Conservation (phyloP, 2,888 invertebrate species). For the Agrenia bidenticulata region DNA sequence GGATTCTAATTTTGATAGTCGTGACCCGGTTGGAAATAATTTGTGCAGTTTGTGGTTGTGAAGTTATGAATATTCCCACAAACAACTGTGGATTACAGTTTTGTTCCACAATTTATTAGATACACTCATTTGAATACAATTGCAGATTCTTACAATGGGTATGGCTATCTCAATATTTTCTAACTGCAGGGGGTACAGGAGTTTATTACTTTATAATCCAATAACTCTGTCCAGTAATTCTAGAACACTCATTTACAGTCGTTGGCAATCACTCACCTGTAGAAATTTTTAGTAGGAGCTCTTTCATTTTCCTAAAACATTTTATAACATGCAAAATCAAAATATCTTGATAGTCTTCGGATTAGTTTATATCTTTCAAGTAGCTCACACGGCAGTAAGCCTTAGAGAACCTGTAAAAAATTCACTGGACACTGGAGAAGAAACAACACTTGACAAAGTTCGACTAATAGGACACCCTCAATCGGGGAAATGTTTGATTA, state of each 20-base stretch:
- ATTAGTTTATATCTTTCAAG: no score
- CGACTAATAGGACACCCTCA: conserved; percentile 34
- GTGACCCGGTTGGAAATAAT: background rate
- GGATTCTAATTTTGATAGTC: background rate
- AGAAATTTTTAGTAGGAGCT: no score
- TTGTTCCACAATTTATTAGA: background rate
- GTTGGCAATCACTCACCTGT: no score
- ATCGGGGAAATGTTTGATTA: conserved; percentile 38
- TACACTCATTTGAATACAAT: conserved; percentile 17
- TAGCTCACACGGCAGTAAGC: background rate
- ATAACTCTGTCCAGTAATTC: no score
- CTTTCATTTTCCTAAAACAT: no score
- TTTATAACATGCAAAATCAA: no score
- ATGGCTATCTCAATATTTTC: background rate
- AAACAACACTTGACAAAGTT: conserved; percentile 30
- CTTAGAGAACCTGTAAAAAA: conserved; percentile 8
- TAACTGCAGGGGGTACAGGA: conserved; percentile 3
- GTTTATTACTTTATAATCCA: no score
- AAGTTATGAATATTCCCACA: conserved; percentile 16
- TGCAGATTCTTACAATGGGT: background rate
- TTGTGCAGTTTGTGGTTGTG: background rate
- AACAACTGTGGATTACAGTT: conserved; percentile 5
- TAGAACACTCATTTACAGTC: no score
- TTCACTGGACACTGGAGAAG: background rate
- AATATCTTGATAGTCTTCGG: no score